Evolutionary conservation across 2,888 invertebrate species (phyloP).

Genomic region (Ecliptopera silaceata): DNA sequence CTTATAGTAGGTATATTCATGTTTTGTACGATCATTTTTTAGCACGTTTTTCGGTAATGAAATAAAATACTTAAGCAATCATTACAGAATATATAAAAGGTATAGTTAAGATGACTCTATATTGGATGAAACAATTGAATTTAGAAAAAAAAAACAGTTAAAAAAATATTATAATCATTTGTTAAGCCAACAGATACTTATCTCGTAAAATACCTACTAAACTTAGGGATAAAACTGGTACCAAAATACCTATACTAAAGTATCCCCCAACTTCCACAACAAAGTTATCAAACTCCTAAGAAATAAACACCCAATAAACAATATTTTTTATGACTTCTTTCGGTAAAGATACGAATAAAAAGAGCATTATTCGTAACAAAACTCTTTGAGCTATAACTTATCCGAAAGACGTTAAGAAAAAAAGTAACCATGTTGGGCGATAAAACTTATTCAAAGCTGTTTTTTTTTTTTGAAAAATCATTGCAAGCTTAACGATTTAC

Average conservation of each 20-base stretch:
- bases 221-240: not conserved
- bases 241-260: conserved; percentile 23
- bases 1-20: too few species aligned
- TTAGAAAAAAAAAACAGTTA: too few species aligned
- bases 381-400: conserved; percentile 7
- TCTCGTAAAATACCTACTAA: too few species aligned
- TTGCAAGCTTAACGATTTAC: too few species aligned
- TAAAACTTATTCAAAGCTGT: not conserved
- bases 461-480: not conserved
- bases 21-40: too few species aligned
- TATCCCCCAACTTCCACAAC: conserved; percentile 18
- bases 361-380: conserved; percentile 27
- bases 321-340: conserved; percentile 37
- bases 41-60: too few species aligned
- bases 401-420: not conserved
- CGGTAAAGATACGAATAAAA: conserved; percentile 36
- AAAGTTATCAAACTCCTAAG: conserved; percentile 33
- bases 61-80: too few species aligned
- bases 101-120: too few species aligned
- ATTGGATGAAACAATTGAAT: too few species aligned
- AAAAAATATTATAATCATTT: too few species aligned
- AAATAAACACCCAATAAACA: conserved; percentile 35
- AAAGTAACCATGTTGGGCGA: conserved; percentile 4
- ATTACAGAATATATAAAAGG: too few species aligned
- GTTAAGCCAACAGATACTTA: too few species aligned